These are phyloP conservation scores for Poecile atricapillus DNA, from an alignment of 2,113 vertebrate genomes.

Conservation along the genomic window DNA sequence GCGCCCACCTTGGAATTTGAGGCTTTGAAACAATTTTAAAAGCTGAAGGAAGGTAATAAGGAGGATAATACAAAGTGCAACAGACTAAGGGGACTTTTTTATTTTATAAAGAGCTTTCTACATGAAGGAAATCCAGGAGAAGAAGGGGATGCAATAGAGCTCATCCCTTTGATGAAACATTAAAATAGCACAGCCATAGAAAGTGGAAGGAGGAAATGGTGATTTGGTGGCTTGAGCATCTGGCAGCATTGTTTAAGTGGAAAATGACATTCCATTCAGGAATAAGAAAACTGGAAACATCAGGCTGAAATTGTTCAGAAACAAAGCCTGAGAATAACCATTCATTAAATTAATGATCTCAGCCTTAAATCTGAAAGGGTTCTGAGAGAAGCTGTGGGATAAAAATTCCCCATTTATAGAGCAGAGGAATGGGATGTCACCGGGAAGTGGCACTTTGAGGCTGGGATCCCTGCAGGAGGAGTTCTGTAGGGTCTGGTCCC, in stretches of 20 bases:
- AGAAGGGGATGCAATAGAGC: neutral
- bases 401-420: neutral
- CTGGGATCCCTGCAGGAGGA: neutral
- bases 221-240: neutral
- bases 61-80: neutral
- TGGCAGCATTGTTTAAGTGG: neutral
- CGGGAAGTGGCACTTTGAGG: neutral
- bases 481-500: neutral
- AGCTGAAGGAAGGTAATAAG: neutral
- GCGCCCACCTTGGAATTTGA: neutral
- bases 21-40: neutral
- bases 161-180: constrained; percentile 20
- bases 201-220: neutral
- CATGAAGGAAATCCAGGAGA: constrained; percentile 5
- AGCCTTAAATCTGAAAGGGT: neutral
- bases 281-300: neutral
- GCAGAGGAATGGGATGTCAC: neutral
- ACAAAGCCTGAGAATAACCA: neutral
- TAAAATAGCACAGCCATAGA: neutral
- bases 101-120: neutral
- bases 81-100: neutral
- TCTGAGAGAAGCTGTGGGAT: neutral
- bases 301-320: neutral
- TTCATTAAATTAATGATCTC: constrained; percentile 31
- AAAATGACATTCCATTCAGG: neutral